A percentile compares a stretch with the other conserved stretches of the same genome.
phyloP scores from a whole-genome alignment of 1,140 invertebrate genomes.

The Cydia splendana region DNA sequence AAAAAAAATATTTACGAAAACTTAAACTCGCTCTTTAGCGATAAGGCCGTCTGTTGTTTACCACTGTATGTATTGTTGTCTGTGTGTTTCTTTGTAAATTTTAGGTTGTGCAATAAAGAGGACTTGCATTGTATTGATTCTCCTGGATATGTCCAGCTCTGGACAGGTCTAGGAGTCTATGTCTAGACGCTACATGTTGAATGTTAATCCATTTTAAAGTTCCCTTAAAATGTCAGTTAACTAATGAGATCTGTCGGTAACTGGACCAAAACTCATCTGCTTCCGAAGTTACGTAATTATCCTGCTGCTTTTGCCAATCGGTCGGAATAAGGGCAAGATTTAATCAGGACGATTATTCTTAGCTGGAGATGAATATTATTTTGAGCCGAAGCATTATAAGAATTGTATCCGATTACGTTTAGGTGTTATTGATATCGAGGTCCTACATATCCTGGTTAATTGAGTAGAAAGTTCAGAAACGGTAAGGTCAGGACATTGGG shows the following conservation, averaged over 20 bases:
- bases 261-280: not conserved
- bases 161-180: too few species aligned
- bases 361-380: not conserved
- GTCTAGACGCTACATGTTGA: not conserved
- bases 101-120: too few species aligned
- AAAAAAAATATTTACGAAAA: too few species aligned
- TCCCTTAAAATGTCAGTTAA: not conserved
- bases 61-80: too few species aligned
- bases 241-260: not conserved
- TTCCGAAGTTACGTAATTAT: not conserved
- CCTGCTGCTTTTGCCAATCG: not conserved
- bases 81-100: too few species aligned
- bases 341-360: not conserved
- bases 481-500: too few species aligned
- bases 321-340: constrained; percentile 9
- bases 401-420: not conserved
- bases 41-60: too few species aligned
- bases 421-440: not conserved
- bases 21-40: too few species aligned
- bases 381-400: not conserved
- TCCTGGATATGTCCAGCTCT: too few species aligned
- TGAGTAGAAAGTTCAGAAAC: not conserved
- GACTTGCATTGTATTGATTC: too few species aligned
- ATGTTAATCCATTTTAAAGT: not conserved
- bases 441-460: not conserved